These are phyloP conservation scores for Diceros bicornis DNA, from an alignment of 2,797 vertebrate species.

Conservation along the genomic window DNA sequence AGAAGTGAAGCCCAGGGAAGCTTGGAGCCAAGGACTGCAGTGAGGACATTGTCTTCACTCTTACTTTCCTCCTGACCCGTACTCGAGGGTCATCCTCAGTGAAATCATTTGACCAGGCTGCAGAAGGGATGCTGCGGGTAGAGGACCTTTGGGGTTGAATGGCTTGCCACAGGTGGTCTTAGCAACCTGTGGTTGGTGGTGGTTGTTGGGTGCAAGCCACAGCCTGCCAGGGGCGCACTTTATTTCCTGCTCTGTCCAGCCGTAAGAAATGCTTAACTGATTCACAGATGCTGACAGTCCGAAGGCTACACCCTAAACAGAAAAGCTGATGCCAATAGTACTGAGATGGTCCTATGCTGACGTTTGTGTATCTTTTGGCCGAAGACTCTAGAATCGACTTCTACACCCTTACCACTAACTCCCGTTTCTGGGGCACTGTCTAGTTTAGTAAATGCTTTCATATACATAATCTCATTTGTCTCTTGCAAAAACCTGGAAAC, in stretches of 20 bases:
- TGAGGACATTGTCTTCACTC: not conserved
- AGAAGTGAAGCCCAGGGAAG: not conserved
- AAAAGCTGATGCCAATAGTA: not conserved
- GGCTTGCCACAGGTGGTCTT: not conserved
- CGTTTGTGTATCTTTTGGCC: not conserved
- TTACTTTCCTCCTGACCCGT: not conserved
- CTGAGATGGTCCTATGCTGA: not conserved
- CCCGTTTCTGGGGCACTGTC: not conserved
- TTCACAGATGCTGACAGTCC: not conserved
- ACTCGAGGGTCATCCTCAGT: not conserved
- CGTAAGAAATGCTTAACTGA: constrained; percentile 23
- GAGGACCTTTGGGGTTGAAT: not conserved
- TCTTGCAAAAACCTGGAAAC: constrained; percentile 12
- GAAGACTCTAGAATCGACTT: not conserved
- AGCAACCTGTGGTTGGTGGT: not conserved
- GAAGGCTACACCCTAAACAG: not conserved
- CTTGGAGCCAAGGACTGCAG: not conserved
- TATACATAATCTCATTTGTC: not conserved
- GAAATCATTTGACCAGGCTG: not conserved
- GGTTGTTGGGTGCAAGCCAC: not conserved
- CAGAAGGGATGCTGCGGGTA: not conserved
- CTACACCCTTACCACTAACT: not conserved
- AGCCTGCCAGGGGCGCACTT: not conserved
- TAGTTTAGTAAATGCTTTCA: not conserved
- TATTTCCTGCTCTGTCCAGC: not conserved